phyloP scores from a whole-genome alignment of 2,113 vertebrate species.

The Machaerirhynchus nigripectus region DNA sequence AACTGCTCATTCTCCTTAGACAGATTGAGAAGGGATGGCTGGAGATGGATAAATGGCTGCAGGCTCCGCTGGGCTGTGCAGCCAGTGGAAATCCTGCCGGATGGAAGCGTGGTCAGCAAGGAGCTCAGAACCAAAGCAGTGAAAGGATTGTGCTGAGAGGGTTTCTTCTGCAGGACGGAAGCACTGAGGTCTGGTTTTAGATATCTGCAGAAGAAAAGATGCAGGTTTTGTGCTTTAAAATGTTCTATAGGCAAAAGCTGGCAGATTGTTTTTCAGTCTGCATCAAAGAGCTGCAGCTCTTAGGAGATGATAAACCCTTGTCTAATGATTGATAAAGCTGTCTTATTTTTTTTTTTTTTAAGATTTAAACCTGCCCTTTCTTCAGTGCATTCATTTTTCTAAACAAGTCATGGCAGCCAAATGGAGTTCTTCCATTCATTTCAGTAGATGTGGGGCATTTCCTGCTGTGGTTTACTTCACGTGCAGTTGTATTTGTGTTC shows the following conservation, averaged over 20 bases:
- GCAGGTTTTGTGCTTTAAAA: background rate
- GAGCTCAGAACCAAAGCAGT: background rate
- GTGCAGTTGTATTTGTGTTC: background rate
- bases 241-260: background rate
- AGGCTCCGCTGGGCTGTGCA: background rate
- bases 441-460: background rate
- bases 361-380: background rate
- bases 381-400: background rate
- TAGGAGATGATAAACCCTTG: background rate
- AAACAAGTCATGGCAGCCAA: background rate
- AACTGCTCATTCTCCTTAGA: background rate
- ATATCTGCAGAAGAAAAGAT: constrained; percentile 1
- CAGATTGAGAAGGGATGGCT: background rate
- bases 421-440: background rate
- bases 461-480: background rate
- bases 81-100: background rate
- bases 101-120: background rate
- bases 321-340: constrained; percentile 35
- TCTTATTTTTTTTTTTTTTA: background rate
- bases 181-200: background rate
- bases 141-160: background rate
- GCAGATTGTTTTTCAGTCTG: background rate
- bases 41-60: background rate
- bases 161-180: background rate
- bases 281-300: background rate